Evolutionary conservation across 2,113 vertebrate species (phyloP), one percentile per base, ranked within the genome.

Genomic region (Prochilodus magdalenae): DNA sequence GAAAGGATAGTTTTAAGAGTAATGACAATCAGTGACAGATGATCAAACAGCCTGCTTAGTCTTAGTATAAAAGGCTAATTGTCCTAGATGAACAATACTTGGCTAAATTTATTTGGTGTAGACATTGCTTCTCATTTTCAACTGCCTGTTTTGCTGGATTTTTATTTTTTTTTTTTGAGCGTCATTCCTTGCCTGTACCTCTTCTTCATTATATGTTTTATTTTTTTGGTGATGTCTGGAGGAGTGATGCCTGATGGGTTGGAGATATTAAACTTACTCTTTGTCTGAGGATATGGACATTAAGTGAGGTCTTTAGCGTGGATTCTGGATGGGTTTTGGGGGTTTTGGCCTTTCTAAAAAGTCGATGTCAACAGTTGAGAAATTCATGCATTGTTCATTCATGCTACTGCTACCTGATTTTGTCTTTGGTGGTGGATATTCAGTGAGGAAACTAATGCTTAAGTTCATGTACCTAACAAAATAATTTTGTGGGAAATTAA

Each of bases 101-200:
- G 84, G 87, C 90, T 88, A 89, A 91, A 77, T 93, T 97, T 91
- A 94, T 95, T 95, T 91, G 94, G 90, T 94, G 90, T 92, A 94
- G 95, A 94, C 93, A 90, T 91, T 92, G 88, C 92, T 93, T 92
- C 85, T 94, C 93, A 92, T 92, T 82, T 94, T 91, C 94, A 94
- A 92, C 91, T 89, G 92, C 94, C 95, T 94, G 93, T 94, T 95
- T 95, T 94, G 94, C 95, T 95, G 95, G 95, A 95, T 93, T 92
- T 94, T 94, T 83, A 78, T 92, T 87, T 92, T 94, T 94, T 91
- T 83, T 78, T 93, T 87, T 94, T 93, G 93, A 93, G 94, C 96
- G 92, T 96, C 93, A 95, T 95, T 96, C 93, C 95, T 95, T 94
- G 93, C 88, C 91, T 96, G 95, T 94, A 94, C 96, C 89, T 88